Base-by-base conservation (phyloP, 2,797 vertebrate species). In the Melanotaenia nigrans region DNA sequence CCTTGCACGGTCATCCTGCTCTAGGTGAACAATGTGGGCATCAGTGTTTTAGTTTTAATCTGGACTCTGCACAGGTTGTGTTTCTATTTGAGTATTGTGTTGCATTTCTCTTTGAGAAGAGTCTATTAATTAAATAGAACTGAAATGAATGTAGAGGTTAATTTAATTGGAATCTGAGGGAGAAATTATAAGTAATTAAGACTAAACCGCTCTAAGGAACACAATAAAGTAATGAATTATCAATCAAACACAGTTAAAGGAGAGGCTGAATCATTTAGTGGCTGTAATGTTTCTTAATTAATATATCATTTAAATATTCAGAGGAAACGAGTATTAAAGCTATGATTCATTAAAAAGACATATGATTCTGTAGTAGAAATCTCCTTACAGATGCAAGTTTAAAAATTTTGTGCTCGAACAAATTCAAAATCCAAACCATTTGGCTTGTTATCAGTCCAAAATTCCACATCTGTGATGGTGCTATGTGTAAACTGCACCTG, bases 21-120 rank as follows among this genome's bases (percentile, higher is more conserved):
- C 3, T 62, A 49, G 65, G 68, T 33, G 59, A 55, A 69, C 73
- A 42, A 33, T n/a, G 33, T 72, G 70, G 55, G 35, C 65, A 73
- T 73, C 60, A 0, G 14, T 5, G 49, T 12, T n/a, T 20, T 14
- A 5, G 1, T 45, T 45, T 20, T 20, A 1, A 4, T 45, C 6
- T 45, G 6, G 16, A 16, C 3, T 45, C 3, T 45, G 16, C 1
- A 3, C 18, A 45, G 14, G 18, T 20, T 18, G 40, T 42, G 3
- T 47, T 5, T n/a, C 2, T n/a, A 7, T 47, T 16, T 47, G 5
- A 47, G 3, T 6, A 22, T 22, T 51, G 20, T 4, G 47, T 42
- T 42, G 40, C 40, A 42, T 42, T 42, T 42, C 40, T 14, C 38
- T 14, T 40, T 40, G 14, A 38, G 36, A 38, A 38, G 38, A 11